Evolutionary conservation across 2,797 vertebrate genomes (phyloP).

Genomic region (Sparidentex hasta): DNA sequence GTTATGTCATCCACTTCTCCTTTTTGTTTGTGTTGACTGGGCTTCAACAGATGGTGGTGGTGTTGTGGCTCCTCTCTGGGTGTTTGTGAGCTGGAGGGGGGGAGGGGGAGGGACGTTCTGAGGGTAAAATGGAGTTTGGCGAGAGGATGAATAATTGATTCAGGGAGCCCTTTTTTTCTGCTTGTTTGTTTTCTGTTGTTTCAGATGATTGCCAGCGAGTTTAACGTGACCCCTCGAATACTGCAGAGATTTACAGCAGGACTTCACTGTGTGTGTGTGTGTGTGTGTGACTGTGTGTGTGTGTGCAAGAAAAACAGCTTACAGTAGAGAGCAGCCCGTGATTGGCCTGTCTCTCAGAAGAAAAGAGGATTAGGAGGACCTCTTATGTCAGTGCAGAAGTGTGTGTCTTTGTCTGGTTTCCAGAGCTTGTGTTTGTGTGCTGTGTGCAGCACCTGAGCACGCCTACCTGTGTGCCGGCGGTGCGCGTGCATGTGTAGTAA

Average conservation of each 20-base stretch:
- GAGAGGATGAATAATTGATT: slow-evolving; percentile 54
- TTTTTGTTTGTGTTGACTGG: slow-evolving; percentile 17
- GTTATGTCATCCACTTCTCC: neutral
- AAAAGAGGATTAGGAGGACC: slow-evolving; percentile 83
- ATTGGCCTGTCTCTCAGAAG: slow-evolving; percentile 77
- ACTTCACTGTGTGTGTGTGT: neutral
- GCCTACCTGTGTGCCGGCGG: slow-evolving; percentile 13
- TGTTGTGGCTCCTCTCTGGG: neutral
- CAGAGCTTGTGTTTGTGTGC: slow-evolving; percentile 28
- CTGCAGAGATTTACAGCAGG: slow-evolving; percentile 32
- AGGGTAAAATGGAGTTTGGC: slow-evolving; percentile 26
- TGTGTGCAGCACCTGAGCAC: slow-evolving; percentile 27
- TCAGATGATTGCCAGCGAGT: slow-evolving; percentile 19
- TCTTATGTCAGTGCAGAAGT: slow-evolving; percentile 64
- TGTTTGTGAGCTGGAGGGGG: neutral
- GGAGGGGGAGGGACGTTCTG: neutral
- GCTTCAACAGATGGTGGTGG: slow-evolving; percentile 37
- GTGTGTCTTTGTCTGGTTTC: slow-evolving; percentile 43
- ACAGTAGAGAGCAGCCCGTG: slow-evolving; percentile 56
- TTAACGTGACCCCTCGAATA: slow-evolving; percentile 30
- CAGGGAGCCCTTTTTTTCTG: slow-evolving; percentile 1
- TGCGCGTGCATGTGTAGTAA: slow-evolving; percentile 27
- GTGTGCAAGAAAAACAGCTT: slow-evolving; percentile 67
- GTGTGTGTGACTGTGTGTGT: neutral
- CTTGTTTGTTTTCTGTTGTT: slow-evolving; percentile 28